Evolutionary conservation across 2,113 vertebrate species (phyloP).

Genomic region (Dinomys branickii): DNA sequence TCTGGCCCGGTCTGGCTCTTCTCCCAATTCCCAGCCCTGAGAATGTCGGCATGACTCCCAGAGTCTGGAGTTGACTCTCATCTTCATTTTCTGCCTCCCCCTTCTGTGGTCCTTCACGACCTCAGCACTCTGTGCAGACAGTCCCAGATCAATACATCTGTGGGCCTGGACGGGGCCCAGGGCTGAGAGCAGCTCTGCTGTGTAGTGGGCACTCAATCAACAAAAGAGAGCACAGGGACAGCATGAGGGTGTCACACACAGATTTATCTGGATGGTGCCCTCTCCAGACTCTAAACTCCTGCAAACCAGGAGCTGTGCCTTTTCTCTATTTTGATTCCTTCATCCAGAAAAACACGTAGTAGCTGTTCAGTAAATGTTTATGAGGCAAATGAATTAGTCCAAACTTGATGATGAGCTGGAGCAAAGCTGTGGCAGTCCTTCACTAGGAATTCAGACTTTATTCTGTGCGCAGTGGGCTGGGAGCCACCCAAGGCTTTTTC

Average conservation of each 20-base stretch:
- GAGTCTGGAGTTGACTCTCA: not conserved
- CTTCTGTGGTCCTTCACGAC: not conserved
- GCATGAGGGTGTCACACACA: not conserved
- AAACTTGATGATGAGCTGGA: not conserved
- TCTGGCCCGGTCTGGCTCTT: not conserved
- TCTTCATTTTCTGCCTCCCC: not conserved
- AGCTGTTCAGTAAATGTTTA: conserved; percentile 1
- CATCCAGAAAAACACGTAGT: not conserved
- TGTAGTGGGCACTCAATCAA: not conserved
- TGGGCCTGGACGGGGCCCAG: not conserved
- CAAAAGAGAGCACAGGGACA: not conserved
- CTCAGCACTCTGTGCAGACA: not conserved
- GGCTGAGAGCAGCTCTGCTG: not conserved
- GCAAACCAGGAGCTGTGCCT: not conserved
- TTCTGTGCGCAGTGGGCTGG: not conserved
- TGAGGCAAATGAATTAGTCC: not conserved
- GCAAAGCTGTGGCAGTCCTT: not conserved
- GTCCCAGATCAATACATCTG: not conserved
- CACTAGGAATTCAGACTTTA: not conserved
- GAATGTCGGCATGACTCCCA: not conserved
- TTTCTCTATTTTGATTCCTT: not conserved
- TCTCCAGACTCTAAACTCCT: not conserved
- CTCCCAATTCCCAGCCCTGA: not conserved
- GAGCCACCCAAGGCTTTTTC: not conserved
- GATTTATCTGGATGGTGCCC: not conserved